Evolutionary conservation across 1,140 invertebrate genomes (phyloP), one percentile per base, ranked within the genome.

Genomic region (Anagrus nilaparvatae): DNA sequence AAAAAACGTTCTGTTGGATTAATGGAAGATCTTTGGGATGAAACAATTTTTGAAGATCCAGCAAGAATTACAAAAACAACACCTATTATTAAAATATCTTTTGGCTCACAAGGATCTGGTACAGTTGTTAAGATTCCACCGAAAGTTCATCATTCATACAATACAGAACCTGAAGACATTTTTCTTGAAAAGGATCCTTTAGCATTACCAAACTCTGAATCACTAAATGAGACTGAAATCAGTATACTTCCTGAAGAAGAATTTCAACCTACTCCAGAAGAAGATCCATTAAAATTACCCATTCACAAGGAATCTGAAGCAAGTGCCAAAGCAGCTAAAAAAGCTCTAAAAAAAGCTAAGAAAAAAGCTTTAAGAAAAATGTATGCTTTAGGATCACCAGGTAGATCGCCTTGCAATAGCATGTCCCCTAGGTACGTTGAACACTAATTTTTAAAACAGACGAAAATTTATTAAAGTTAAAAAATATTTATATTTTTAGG

Each of bases 121-220:
- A 88, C 85, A 20, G 84, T 91, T 21, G 66, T 91, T n/a, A 86
- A 90, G 65, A 88, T 91, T 58, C 84, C 86, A 5, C 77, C 85
- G 0, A 74, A 81, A 50, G 69, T 77, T 17, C 76, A 77, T 23
- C 66, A 67, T 37, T 60, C 67, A 8, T 66, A 65, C 44, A 60
- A 64, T 3, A n/a, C n/a, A n/a, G 58, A 57, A n/a, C 30, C 35
- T 3, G 49, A 57, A 21, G n/a, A n/a, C n/a, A n/a, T n/a, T n/a
- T n/a, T n/a, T n/a, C n/a, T n/a, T n/a, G n/a, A n/a, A n/a, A 49
- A 41, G 14, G 55, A 65, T 37, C 52, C 53, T 1, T 61, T 66
- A 43, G 63, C 59, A 44, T 27, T 58, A 23, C n/a, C n/a, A n/a
- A n/a, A n/a, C n/a, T n/a, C n/a, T n/a, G n/a, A n/a, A n/a, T n/a